Evolutionary conservation across 2,113 vertebrate genomes (phyloP), one percentile per base, ranked within the genome.

Genomic region (Naja naja): DNA sequence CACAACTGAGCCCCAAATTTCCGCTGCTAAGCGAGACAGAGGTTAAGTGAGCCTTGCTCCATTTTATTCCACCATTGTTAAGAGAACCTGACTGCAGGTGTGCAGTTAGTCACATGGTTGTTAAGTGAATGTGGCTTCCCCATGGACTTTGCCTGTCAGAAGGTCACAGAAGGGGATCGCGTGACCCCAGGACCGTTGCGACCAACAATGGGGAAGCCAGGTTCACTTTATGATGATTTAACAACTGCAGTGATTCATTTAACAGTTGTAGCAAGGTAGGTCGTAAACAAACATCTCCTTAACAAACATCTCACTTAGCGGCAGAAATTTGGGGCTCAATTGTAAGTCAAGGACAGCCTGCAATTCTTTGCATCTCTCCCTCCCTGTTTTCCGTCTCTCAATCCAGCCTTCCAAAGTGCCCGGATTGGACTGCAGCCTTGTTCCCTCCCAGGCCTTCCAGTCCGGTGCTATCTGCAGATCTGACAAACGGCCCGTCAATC

Each of bases 341-440:
- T n/a, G 30, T n/a, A 69, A 69, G 11, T n/a, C 3, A 4, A 69
- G 30, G 64, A 16, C 64, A 2, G 27, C 27, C 30, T 7, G 64
- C n/a, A 34, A 18, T 34, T 18, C n/a, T 18, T 18, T 18, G 5
- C 18, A 18, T 74, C n/a, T 18, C n/a, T 74, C 12, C 64, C 14
- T 74, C 30, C 12, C n/a, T 2, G 5, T 16, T 16, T 34, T 69
- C 64, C 30, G 16, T 34, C n/a, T 14, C 64, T n/a, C 64, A 5
- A 2, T 6, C n/a, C 64, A 18, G 64, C n/a, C 64, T 74, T 18
- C n/a, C n/a, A 34, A 74, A 74, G 30, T 2, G 64, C 16, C 64
- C n/a, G 6, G 5, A n/a, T 1, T 5, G 14, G 5, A 16, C 12
- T 16, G 0, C 14, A 2, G 5, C 2, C n/a, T 16, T 2, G 2